These are phyloP conservation scores for Phyllostomus hastatus DNA, from an alignment of 2,113 vertebrate genomes.

Conservation along the genomic window DNA sequence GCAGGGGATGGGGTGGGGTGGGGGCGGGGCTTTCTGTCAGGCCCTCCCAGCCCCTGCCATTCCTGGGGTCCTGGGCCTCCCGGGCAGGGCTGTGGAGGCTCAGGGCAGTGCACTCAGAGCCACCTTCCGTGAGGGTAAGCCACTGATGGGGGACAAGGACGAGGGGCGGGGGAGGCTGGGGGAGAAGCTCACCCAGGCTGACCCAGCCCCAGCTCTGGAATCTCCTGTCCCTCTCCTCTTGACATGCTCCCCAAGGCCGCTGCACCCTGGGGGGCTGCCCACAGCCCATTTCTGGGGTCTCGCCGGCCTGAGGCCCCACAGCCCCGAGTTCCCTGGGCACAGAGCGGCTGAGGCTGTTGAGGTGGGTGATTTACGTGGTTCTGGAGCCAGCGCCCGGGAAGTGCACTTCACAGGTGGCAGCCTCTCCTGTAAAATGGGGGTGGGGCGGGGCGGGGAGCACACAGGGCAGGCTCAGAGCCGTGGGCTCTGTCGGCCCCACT, in stretches of 20 bases:
- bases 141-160: neutral
- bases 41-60: neutral
- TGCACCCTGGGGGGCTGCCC: neutral
- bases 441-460: constrained; percentile 66
- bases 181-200: neutral
- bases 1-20: neutral
- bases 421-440: constrained; percentile 81
- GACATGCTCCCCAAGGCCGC: neutral
- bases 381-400: constrained; percentile 78
- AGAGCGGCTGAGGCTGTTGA: constrained; percentile 76
- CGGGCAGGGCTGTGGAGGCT: neutral
- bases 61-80: neutral
- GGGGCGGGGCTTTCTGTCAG: neutral
- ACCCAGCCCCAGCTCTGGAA: neutral
- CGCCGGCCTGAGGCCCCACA: neutral
- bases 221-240: neutral
- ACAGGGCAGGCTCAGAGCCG: neutral
- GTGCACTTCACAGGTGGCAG: constrained; percentile 86
- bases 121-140: neutral
- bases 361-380: constrained; percentile 81
- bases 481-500: neutral
- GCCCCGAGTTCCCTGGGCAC: neutral
- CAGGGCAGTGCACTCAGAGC: neutral
- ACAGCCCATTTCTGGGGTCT: neutral
- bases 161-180: neutral